Base-by-base conservation (phyloP, 2,888 invertebrate species). In the Thyatira batis region DNA sequence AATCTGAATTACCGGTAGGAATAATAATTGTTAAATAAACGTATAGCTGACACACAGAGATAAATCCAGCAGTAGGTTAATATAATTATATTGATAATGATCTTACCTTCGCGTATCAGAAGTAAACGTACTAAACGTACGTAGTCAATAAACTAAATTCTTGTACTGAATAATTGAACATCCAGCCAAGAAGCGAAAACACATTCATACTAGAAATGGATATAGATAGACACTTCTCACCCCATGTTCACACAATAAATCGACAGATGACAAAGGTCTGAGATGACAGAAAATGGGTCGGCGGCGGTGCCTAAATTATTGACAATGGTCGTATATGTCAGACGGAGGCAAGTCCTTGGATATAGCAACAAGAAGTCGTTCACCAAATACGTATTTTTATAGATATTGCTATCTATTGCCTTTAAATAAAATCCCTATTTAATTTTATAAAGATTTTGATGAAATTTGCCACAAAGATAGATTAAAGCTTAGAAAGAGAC, bases 281-380 rank as follows among this genome's bases (percentile, higher is more conserved):
- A 21, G 46, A 46, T 69, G 69, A 63, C 65, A 61, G 63, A 60
- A 69, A 73, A 69, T 58, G 60, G 69, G 49, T 52, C 55, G 57
- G 51, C 11, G 1, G 20, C 20, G 27, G 48, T 9, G 21, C 49
- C 57, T 63, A 61, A 70, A 70, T 69, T 70, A 78, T 74, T 75
- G 69, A 73, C 71, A 65, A 59, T 67, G 54, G 51, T 61, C 61
- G 59, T 65, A 56, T 51, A 54, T 55, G 58, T 33, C 49, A 52
- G 48, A 52, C 54, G 56, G 53, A 51, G 45, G 45, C 48, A 45
- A 44, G 48, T 45, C 50, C 33, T 46, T 21, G 33, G 48, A 50
- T 51, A 30, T 25, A 27, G 43, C 50, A 33, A 46, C 30, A 50
- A 30, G 50, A 55, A 51, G 54, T 44, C 46, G 49, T 25, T 21